Conservation (phyloP, 1,140 invertebrate species). For the Hycleus phaleratus region DNA sequence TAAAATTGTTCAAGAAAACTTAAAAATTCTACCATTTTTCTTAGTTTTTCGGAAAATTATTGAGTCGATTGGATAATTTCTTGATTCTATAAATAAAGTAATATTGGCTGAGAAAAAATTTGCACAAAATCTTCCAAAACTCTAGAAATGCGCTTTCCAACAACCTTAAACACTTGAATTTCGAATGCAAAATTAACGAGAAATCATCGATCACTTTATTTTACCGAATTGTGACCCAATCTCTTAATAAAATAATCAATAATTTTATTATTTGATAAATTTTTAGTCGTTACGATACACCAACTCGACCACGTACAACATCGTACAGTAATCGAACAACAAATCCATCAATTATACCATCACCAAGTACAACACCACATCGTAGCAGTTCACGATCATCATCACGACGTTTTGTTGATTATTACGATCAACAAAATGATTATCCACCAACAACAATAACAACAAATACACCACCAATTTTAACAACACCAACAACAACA, state of each 20-base stretch:
- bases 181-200: too few relatives aligned
- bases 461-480: conserved; percentile 11
- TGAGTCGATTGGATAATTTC: too few relatives aligned
- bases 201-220: too few relatives aligned
- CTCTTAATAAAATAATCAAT: not conserved
- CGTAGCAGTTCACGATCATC: conserved; percentile 31
- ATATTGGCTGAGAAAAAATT: too few relatives aligned
- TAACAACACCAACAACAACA: conserved; percentile 9
- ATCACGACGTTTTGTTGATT: conserved; percentile 36
- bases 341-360: conserved; percentile 29
- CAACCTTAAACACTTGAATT: too few relatives aligned
- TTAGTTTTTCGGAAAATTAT: too few relatives aligned
- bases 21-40: too few relatives aligned
- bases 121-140: too few relatives aligned
- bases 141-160: too few relatives aligned
- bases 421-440: conserved; percentile 37
- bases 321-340: conserved; percentile 42
- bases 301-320: conserved; percentile 45
- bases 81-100: too few relatives aligned
- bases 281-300: conserved; percentile 37
- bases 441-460: conserved; percentile 14
- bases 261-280: not conserved
- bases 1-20: too few relatives aligned
- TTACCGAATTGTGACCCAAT: too few relatives aligned
- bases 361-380: conserved; percentile 37